These are phyloP conservation scores for Rhynchophorus ferrugineus DNA, from an alignment of 1,140 invertebrate species.

Conservation along the genomic window DNA sequence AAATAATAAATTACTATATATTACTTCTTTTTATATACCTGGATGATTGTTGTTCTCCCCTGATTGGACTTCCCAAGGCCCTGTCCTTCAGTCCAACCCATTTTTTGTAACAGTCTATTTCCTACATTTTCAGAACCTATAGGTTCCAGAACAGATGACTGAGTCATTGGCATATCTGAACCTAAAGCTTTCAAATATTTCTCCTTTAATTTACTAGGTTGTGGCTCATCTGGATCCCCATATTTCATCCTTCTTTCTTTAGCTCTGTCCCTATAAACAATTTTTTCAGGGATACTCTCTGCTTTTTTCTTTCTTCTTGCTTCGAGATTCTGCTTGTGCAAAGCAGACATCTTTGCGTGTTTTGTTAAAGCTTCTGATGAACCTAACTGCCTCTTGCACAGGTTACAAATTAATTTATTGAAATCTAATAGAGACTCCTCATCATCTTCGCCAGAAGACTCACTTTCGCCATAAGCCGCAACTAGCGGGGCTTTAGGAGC, in stretches of 20 bases:
- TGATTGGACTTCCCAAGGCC: slow-evolving; percentile 89
- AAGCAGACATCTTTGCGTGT: slow-evolving; percentile 87
- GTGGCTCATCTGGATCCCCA: slow-evolving; percentile 76
- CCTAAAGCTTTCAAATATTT: slow-evolving; percentile 44
- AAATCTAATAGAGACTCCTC: slow-evolving; percentile 70
- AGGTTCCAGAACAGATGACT: slow-evolving; percentile 41
- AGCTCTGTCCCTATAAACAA: slow-evolving; percentile 78
- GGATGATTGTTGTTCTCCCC: slow-evolving; percentile 86
- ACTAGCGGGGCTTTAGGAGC: slow-evolving; percentile 48
- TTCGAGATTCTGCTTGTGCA: slow-evolving; percentile 91
- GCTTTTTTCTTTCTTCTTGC: slow-evolving; percentile 26
- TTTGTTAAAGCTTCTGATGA: slow-evolving; percentile 82
- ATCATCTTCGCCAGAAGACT: slow-evolving; percentile 46
- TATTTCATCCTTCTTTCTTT: slow-evolving; percentile 93
- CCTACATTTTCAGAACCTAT: slow-evolving; percentile 86
- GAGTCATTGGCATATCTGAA: slow-evolving; percentile 34
- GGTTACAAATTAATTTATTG: slow-evolving; percentile 82
- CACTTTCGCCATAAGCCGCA: slow-evolving; percentile 67
- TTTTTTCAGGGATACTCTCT: slow-evolving; percentile 43
- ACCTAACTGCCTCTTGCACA: slow-evolving; percentile 93
- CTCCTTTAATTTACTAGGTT: slow-evolving; percentile 63
- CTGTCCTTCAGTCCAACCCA: slow-evolving; percentile 97
- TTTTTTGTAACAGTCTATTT: slow-evolving; percentile 90
- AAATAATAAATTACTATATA: neutral
- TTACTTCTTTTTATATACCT: slow-evolving; percentile 46